Percentiles rank a stretch among this genome's conserved stretches.
phyloP scores from a whole-genome alignment of 2,888 invertebrate genomes.

The Xestobium rufovillosum region DNA sequence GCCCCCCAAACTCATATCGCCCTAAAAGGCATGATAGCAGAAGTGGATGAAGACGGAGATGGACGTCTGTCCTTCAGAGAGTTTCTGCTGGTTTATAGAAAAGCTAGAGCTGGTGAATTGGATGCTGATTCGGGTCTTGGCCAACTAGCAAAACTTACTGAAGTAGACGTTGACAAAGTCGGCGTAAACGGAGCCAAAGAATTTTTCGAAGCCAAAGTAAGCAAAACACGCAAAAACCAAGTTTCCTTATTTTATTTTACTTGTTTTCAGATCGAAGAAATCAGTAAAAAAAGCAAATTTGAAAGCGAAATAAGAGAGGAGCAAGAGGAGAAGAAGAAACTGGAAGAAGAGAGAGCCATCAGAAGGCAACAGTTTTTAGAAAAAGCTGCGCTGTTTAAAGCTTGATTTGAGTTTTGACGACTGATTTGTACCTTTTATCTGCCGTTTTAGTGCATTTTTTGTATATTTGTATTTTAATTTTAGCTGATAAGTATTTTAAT shows the following conservation, averaged over 20 bases:
- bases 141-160: conserved; percentile 78
- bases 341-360: conserved; percentile 75
- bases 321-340: conserved; percentile 77
- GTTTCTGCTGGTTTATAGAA: conserved; percentile 72
- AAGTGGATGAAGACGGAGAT: conserved; percentile 82
- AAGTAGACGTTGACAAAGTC: conserved; percentile 89
- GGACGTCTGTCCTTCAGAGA: conserved; percentile 87
- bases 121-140: conserved; percentile 79
- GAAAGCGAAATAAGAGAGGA: conserved; percentile 89
- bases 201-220: conserved; percentile 90
- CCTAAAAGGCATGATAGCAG: conserved; percentile 89
- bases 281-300: conserved; percentile 76
- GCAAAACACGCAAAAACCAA: conserved; percentile 2
- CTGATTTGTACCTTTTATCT: too few relatives aligned
- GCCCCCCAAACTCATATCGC: conserved; percentile 95
- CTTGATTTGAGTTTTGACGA: too few relatives aligned
- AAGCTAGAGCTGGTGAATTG: conserved; percentile 87
- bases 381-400: conserved; percentile 80
- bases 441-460: too few relatives aligned
- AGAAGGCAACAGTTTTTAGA: conserved; percentile 80
- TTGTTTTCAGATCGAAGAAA: conserved; percentile 65
- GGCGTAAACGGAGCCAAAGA: conserved; percentile 92
- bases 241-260: neutral
- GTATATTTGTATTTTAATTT: too few relatives aligned
- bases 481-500: too few relatives aligned